A percentile compares a stretch with the other conserved stretches of the same genome.
Conservation (phyloP, 2,797 vertebrate species). For the Philypnodon macrostomus region DNA sequence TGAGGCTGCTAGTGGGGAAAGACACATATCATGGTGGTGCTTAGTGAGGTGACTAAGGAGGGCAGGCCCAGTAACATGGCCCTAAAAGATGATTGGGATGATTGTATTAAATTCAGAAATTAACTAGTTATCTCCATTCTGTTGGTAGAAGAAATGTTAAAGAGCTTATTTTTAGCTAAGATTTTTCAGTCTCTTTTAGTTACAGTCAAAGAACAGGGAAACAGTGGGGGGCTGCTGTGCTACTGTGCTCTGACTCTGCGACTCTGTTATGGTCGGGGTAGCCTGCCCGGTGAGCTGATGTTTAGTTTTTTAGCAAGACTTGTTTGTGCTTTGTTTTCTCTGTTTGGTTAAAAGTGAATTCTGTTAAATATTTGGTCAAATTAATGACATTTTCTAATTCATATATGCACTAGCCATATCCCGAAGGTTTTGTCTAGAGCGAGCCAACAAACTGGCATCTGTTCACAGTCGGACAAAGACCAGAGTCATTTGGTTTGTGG, state of each 20-base stretch:
- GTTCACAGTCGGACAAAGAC: too few relatives aligned
- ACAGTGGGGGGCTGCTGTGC: slow-evolving; percentile 15
- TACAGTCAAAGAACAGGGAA: slow-evolving; percentile 29
- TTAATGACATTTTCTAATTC: too few relatives aligned
- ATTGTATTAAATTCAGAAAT: slow-evolving; percentile 17
- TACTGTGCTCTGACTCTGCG: slow-evolving; percentile 19
- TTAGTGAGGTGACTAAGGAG: slow-evolving; percentile 32
- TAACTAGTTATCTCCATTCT: neutral
- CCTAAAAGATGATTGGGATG: slow-evolving; percentile 20
- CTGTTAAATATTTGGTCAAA: too few relatives aligned
- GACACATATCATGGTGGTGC: slow-evolving; percentile 59
- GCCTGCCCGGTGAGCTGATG: too few relatives aligned
- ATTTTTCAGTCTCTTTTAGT: slow-evolving; percentile 13
- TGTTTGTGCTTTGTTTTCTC: too few relatives aligned
- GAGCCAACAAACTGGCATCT: too few relatives aligned
- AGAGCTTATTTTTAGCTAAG: slow-evolving; percentile 8
- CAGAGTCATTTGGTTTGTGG: too few relatives aligned
- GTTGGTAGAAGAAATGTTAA: neutral
- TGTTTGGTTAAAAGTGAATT: too few relatives aligned
- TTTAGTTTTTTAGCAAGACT: too few relatives aligned
- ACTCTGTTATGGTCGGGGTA: too few relatives aligned
- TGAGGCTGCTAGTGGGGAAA: slow-evolving; percentile 51
- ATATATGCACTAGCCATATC: too few relatives aligned
- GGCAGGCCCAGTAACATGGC: slow-evolving; percentile 37
- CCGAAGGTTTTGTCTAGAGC: too few relatives aligned